These are phyloP conservation scores for Pelosia muscerda DNA, from an alignment of 2,888 invertebrate genomes.

Conservation along the genomic window DNA sequence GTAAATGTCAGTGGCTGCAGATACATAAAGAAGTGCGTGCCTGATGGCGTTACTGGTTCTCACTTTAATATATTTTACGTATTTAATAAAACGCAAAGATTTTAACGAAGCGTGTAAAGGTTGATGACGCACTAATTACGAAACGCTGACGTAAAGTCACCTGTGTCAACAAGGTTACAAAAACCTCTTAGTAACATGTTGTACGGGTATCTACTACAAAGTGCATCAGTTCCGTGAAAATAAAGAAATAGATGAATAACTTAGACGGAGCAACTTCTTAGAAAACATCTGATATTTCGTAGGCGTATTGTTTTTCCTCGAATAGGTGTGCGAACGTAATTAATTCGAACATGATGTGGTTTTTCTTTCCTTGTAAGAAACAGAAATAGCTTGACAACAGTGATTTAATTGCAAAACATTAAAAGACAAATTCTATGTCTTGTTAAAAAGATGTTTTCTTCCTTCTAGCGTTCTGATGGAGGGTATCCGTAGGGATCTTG, in stretches of 20 bases:
- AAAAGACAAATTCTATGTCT: neutral
- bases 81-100: slow-evolving; percentile 21
- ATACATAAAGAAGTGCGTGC: neutral
- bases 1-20: too few relatives aligned
- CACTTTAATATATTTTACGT: neutral
- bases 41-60: neutral
- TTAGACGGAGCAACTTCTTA: slow-evolving; percentile 2
- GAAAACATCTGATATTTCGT: neutral
- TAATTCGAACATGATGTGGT: neutral
- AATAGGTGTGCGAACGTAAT: neutral
- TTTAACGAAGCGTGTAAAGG: slow-evolving; percentile 22
- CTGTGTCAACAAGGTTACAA: slow-evolving; percentile 46
- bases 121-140: slow-evolving; percentile 44
- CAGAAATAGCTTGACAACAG: neutral
- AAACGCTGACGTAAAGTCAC: slow-evolving; percentile 49
- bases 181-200: slow-evolving; percentile 28
- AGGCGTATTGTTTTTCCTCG: neutral
- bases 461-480: too few relatives aligned
- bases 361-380: neutral
- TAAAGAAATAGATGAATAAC: slow-evolving; percentile 23
- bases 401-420: neutral
- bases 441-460: too few relatives aligned
- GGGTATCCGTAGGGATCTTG: too few relatives aligned
- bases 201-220: slow-evolving; percentile 14
- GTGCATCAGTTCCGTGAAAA: slow-evolving; percentile 29